A percentile compares a stretch with the other conserved stretches of the same genome.
These are phyloP conservation scores for Drosophila pseudotakahashii DNA, from an alignment of 2,888 invertebrate species.

Conservation along the genomic window DNA sequence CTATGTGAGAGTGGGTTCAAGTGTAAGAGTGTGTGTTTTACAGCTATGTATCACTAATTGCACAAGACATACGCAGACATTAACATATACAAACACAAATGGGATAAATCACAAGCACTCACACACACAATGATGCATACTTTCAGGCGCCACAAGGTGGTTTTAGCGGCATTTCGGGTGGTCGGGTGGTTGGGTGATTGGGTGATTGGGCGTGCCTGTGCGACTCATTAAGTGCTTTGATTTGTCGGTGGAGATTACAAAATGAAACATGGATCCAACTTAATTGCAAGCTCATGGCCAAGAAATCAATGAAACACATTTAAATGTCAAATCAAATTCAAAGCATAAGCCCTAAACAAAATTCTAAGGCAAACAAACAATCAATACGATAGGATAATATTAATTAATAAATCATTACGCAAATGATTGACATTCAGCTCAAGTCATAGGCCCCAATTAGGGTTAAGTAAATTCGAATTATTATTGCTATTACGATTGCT, in stretches of 20 bases:
- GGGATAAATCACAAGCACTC: conserved; percentile 45
- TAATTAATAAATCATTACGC: neutral
- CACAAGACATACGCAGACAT: conserved; percentile 44
- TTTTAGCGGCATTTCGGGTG: conserved; percentile 11
- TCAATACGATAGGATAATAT: neutral
- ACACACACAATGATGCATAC: conserved; percentile 31
- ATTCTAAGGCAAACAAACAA: neutral
- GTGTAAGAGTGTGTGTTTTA: conserved; percentile 29
- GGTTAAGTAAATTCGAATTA: neutral
- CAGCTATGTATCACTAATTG: conserved; percentile 65
- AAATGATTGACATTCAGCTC: neutral
- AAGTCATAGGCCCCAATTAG: neutral
- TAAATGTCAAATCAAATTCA: neutral
- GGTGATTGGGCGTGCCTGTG: conserved; percentile 9
- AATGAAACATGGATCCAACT: conserved; percentile 52
- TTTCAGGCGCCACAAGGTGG: conserved; percentile 26
- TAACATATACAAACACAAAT: conserved; percentile 24
- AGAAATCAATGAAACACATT: conserved; percentile 9
- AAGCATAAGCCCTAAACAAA: neutral
- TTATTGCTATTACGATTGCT: neutral
- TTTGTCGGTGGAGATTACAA: conserved; percentile 42
- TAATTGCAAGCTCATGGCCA: conserved; percentile 22
- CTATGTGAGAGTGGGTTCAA: conserved; percentile 7
- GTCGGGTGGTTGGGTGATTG: conserved; percentile 3
- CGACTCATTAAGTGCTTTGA: conserved; percentile 37